Evolutionary conservation across 2,888 invertebrate species (phyloP).

Genomic region (Lampropteryx suffumata): DNA sequence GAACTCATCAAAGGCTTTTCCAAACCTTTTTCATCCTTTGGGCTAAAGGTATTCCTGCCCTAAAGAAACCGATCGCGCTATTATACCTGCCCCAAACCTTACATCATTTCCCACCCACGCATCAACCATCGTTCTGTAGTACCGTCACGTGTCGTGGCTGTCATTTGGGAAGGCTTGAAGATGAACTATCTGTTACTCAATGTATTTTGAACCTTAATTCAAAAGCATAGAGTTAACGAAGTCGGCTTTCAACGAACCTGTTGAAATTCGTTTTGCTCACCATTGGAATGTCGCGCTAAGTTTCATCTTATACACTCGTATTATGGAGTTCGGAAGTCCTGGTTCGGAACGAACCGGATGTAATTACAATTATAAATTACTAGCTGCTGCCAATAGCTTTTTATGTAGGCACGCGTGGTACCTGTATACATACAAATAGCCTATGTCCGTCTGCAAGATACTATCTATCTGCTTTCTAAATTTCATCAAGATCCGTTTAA

Average conservation of each 20-base stretch:
- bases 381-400: too few relatives aligned
- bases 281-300: conserved; percentile 11
- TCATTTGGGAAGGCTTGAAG: conserved; percentile 25
- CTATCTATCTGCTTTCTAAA: too few relatives aligned
- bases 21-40: neutral
- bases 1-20: neutral
- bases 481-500: too few relatives aligned
- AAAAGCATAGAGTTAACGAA: conserved; percentile 1
- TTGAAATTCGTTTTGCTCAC: conserved; percentile 24
- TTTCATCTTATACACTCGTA: conserved; percentile 5
- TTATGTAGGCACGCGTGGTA: too few relatives aligned
- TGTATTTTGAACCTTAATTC: conserved; percentile 13
- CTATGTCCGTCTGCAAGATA: too few relatives aligned
- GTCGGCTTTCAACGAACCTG: conserved; percentile 7
- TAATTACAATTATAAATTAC: too few relatives aligned
- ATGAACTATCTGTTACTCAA: conserved; percentile 11
- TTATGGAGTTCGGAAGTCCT: too few relatives aligned
- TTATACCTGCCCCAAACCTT: conserved; percentile 23
- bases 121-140: conserved; percentile 24
- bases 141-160: conserved; percentile 26
- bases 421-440: too few relatives aligned
- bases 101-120: conserved; percentile 17
- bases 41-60: conserved; percentile 10
- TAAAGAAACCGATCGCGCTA: conserved; percentile 19
- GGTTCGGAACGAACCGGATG: neutral